These are phyloP conservation scores for Drosophila melanocephala DNA, from an alignment of 2,888 invertebrate genomes.

Conservation along the genomic window DNA sequence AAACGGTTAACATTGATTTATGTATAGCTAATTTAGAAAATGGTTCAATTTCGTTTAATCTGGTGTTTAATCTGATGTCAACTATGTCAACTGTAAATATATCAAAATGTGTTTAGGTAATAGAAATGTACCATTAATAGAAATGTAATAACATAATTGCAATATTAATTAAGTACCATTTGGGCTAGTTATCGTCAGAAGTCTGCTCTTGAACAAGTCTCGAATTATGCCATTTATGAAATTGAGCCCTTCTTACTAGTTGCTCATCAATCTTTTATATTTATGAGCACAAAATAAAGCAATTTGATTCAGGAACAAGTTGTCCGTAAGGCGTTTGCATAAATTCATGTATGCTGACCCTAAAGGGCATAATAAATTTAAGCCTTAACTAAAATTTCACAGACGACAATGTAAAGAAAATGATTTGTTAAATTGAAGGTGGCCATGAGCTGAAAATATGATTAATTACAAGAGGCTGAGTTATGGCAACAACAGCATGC, in stretches of 20 bases:
- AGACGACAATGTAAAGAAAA: constrained; percentile 2
- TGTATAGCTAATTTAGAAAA: background rate
- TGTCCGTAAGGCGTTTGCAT: background rate
- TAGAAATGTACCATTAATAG: background rate
- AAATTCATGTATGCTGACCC: background rate
- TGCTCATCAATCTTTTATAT: background rate
- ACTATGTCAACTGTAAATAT: background rate
- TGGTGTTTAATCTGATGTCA: background rate
- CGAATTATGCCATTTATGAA: too few relatives aligned
- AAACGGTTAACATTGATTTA: background rate
- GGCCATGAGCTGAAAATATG: constrained; percentile 37
- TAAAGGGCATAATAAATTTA: background rate
- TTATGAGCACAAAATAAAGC: background rate
- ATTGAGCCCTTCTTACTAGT: background rate
- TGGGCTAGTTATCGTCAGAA: background rate
- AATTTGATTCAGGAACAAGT: background rate
- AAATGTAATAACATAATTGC: background rate
- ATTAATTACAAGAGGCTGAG: constrained; percentile 48
- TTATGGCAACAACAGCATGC: background rate
- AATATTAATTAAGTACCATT: background rate
- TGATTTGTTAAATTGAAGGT: constrained; percentile 16
- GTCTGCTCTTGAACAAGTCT: too few relatives aligned
- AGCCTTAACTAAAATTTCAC: background rate
- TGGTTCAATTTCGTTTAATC: background rate
- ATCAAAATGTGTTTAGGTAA: background rate